These are phyloP conservation scores for Anas capensis DNA, from an alignment of 2,797 vertebrate species.

Conservation along the genomic window DNA sequence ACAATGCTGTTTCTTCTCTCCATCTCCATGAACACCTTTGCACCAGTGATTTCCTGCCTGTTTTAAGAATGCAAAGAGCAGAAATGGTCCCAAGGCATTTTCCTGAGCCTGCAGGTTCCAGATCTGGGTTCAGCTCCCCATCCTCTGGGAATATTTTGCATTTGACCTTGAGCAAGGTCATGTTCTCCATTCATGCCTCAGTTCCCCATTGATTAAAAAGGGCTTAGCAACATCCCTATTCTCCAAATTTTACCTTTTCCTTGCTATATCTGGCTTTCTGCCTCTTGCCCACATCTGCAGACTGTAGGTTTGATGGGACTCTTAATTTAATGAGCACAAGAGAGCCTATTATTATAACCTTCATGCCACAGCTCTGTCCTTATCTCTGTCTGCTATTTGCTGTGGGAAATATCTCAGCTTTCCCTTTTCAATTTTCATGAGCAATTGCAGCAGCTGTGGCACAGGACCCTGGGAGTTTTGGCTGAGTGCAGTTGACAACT, in stretches of 20 bases:
- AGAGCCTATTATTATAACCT: constrained; percentile 23
- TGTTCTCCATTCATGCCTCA: not conserved
- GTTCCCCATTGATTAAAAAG: not conserved
- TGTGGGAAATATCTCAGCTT: constrained; percentile 39
- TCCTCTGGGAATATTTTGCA: not conserved
- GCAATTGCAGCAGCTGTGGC: not conserved
- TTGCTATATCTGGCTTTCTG: not conserved
- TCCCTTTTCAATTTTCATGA: constrained; percentile 26
- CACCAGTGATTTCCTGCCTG: not conserved
- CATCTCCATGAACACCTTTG: not conserved
- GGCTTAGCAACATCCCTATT: not conserved
- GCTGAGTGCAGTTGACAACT: constrained; percentile 59
- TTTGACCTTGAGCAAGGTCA: constrained; percentile 57
- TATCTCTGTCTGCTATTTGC: constrained; percentile 29
- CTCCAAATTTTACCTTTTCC: not conserved
- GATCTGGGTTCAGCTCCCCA: not conserved
- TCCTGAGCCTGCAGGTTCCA: not conserved
- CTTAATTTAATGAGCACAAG: constrained; percentile 1
- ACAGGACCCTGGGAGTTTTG: not conserved
- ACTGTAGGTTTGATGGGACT: not conserved
- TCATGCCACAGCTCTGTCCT: not conserved
- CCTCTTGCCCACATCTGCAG: not conserved
- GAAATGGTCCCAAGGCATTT: not conserved
- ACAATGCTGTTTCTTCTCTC: accelerated
- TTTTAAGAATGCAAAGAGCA: not conserved